Evolutionary conservation across 30 jellyfish, hydroid and myxozoan genomes (phyloP), one percentile per base, ranked within the genome.

Genomic region (Morbakka virulenta): DNA sequence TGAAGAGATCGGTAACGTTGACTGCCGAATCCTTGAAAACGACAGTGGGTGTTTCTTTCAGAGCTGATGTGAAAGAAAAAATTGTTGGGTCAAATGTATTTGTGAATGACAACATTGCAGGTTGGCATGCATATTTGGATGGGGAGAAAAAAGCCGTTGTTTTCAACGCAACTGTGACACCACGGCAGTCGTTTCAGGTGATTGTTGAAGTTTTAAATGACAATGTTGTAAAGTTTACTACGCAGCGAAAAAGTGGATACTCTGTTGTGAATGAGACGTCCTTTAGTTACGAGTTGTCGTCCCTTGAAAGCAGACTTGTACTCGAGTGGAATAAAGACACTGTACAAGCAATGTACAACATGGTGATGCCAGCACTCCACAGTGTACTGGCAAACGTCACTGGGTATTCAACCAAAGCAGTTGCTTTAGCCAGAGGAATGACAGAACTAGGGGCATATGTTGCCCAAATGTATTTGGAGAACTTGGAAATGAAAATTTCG

Each of bases 261-360:
- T 72, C 64, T 9, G 35, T 67, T 34, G 73, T 81, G 64, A 87
- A 74, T 25, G 96, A 85, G 66, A 20, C 94, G 31, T 63, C 95
- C 17, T 50, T 93, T 71, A 72, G 70, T 28, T 93, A 86, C 85
- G 82, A 76, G 61, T 79, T 93, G 62, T 33, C 95, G 33, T 52
- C 94, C 11, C 53, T 84, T 1, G 74, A 79, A 41, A 74, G 96
- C 87, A 79, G 77, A 50, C 69, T 93, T 36, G 52, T 74, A 67
- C 73, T 93, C 22, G 80, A 86, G 63, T 93, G 95, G 96, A 93
- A 93, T 93, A 70, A 80, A 33, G 96, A 83, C 25, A 80, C 94
- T 6, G 77, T 76, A 63, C 32, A 35, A 24, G 35, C 63, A 61
- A 35, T 89, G 65, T 50, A 35, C 34, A 78, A 83, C 1, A 22